phyloP scores from a whole-genome alignment of 2,113 vertebrate genomes.

The Ovis aries region ARS-UI_Ramb_v3.0 NC_056058.1:17677501-17678000 shows the following conservation, averaged over 20 bases:
- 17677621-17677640: background rate
- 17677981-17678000: accelerated
- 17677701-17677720: accelerated
- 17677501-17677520: background rate
- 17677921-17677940: accelerated
- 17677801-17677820: slow-evolving; percentile 91
- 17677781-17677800: slow-evolving; percentile 91
- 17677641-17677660: background rate
- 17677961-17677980: background rate
- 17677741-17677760: background rate
- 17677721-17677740: accelerated
- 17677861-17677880: slow-evolving; percentile 66
- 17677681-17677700: background rate
- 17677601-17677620: background rate
- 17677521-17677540: background rate
- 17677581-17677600: background rate
- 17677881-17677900: slow-evolving; percentile 31
- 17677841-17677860: slow-evolving; percentile 90
- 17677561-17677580: background rate
- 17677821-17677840: slow-evolving; percentile 94
- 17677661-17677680: accelerated
- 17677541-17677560: background rate
- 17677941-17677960: background rate
- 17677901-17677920: slow-evolving; percentile 66
- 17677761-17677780: slow-evolving; percentile 84